Conservation (phyloP, 2,113 vertebrate species). For the Chrysemys picta region DNA sequence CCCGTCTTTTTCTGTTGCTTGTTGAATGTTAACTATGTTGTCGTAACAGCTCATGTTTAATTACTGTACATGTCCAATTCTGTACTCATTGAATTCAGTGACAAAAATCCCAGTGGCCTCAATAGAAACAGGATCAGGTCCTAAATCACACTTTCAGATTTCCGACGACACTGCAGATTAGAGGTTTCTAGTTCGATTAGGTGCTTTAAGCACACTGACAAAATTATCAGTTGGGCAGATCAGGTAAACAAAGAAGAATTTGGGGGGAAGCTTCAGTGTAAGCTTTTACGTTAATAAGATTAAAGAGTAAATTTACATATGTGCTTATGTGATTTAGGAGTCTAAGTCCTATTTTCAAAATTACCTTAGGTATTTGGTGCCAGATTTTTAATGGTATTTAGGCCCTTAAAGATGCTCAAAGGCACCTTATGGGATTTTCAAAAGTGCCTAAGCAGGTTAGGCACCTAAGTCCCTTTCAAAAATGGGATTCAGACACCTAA, state of each 20-base stretch:
- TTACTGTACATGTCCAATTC: background rate
- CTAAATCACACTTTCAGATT: rapidly evolving
- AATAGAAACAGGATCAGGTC: background rate
- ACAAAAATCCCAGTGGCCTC: background rate
- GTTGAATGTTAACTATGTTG: background rate
- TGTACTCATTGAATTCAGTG: background rate
- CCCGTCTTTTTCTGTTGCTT: background rate
- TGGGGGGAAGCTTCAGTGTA: background rate
- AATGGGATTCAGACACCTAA: background rate
- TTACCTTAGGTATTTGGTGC: background rate
- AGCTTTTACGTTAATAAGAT: background rate
- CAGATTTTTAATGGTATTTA: background rate
- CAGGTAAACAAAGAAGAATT: background rate
- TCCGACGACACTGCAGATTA: rapidly evolving
- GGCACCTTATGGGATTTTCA: background rate
- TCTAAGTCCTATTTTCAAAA: background rate
- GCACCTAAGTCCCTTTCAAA: background rate
- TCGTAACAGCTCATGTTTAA: background rate
- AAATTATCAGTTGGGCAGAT: background rate
- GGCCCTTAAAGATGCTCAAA: background rate
- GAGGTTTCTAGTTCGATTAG: background rate
- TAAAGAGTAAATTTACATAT: background rate
- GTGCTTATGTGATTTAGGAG: background rate
- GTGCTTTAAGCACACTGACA: background rate
- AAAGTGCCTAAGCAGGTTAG: background rate